Evolutionary conservation across 2,888 invertebrate genomes (phyloP).

Genomic region (Thymelicus sylvestris): DNA sequence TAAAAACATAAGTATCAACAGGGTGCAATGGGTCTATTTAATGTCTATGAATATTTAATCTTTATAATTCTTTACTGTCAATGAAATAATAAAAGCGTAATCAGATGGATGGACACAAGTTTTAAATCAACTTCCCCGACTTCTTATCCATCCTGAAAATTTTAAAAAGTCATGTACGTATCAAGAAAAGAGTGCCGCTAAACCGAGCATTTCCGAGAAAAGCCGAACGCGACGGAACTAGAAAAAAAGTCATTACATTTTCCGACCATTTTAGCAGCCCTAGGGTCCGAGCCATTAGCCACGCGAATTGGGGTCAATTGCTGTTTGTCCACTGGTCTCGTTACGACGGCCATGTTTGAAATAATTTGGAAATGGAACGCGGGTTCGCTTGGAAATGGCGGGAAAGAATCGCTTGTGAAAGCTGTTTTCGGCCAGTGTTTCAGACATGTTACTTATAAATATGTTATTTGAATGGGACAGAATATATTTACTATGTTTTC

Average conservation of each 20-base stretch:
- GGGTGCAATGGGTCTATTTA: too few relatives aligned
- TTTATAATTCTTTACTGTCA: too few relatives aligned
- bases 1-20: too few relatives aligned
- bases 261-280: constrained; percentile 39
- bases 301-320: constrained; percentile 68
- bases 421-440: neutral
- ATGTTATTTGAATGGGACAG: too few relatives aligned
- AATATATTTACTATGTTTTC: too few relatives aligned
- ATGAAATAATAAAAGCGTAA: too few relatives aligned
- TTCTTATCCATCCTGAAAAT: too few relatives aligned
- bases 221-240: neutral
- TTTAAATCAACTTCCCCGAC: too few relatives aligned
- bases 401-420: constrained; percentile 12
- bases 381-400: constrained; percentile 2
- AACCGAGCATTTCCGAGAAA: neutral
- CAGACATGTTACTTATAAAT: neutral
- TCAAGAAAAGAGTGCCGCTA: too few relatives aligned
- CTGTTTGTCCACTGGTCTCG: constrained; percentile 64
- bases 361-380: constrained; percentile 70
- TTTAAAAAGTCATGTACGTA: too few relatives aligned
- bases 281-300: constrained; percentile 54
- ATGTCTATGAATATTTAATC: too few relatives aligned
- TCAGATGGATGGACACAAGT: too few relatives aligned
- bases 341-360: constrained; percentile 68
- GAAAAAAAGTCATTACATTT: constrained; percentile 21